These are phyloP conservation scores for Eulemur rubriventer DNA, from an alignment of 2,797 vertebrate genomes.

Conservation along the genomic window DNA sequence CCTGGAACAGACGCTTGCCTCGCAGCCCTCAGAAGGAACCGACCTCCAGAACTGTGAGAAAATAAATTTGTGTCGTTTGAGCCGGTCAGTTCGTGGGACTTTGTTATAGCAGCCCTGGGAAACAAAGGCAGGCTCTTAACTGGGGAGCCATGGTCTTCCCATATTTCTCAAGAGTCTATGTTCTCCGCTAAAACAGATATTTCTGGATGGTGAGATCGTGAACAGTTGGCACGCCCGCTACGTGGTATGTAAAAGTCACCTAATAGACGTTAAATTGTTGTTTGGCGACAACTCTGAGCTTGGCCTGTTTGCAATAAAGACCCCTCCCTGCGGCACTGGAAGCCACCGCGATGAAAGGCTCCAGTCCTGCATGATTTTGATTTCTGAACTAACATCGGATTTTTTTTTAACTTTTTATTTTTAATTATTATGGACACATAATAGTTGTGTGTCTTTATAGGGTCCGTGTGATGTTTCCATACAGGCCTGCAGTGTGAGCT, in stretches of 20 bases:
- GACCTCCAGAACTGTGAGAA: too few relatives aligned
- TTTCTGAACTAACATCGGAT: background rate
- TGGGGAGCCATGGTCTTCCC: fast-evolving
- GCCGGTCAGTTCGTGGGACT: background rate
- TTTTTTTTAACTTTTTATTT: too few relatives aligned
- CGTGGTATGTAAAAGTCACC: background rate
- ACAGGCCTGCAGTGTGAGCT: background rate
- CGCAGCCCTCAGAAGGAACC: background rate
- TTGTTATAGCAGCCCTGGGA: too few relatives aligned
- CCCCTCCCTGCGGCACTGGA: background rate
- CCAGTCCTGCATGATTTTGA: background rate
- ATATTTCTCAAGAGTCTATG: background rate
- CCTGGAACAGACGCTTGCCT: too few relatives aligned
- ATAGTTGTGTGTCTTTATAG: background rate
- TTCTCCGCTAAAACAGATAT: background rate
- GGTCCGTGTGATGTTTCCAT: background rate
- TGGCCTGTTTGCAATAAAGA: background rate
- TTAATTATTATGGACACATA: too few relatives aligned
- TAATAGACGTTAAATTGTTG: background rate
- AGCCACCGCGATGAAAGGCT: background rate
- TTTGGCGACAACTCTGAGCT: background rate
- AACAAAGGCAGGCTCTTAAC: fast-evolving
- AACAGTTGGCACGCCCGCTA: too few relatives aligned
- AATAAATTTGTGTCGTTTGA: too few relatives aligned
- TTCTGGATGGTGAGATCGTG: background rate